Percentiles rank a stretch among this genome's conserved stretches.
Conservation (phyloP, 2,888 invertebrate species). For the Eupithecia tripunctaria region DNA sequence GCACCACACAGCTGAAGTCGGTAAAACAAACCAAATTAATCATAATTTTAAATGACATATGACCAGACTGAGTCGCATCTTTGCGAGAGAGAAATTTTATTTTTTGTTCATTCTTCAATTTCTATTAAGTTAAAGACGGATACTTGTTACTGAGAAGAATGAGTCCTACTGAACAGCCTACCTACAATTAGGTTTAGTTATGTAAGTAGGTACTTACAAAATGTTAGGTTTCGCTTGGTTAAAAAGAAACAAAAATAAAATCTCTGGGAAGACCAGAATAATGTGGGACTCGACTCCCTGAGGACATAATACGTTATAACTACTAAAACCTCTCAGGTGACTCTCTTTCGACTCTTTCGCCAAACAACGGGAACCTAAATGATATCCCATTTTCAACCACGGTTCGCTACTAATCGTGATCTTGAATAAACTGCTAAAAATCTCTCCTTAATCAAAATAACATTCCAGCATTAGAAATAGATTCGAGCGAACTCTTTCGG, state of each 20-base stretch:
- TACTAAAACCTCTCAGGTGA: too few relatives aligned
- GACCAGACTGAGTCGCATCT: background rate
- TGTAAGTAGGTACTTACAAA: background rate
- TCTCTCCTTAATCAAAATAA: background rate
- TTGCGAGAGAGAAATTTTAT: background rate
- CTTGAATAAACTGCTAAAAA: background rate
- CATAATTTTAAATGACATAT: too few relatives aligned
- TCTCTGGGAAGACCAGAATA: too few relatives aligned
- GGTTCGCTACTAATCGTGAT: background rate
- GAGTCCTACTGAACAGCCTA: too few relatives aligned
- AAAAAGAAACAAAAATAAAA: background rate
- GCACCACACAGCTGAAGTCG: too few relatives aligned
- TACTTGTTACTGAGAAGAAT: background rate
- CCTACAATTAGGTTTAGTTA: background rate
- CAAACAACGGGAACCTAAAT: too few relatives aligned
- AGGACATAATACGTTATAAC: too few relatives aligned
- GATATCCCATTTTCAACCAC: background rate
- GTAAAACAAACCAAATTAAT: too few relatives aligned
- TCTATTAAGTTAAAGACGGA: background rate
- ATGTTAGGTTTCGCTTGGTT: background rate
- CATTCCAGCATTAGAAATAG: constrained; percentile 1
- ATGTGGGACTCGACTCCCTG: too few relatives aligned
- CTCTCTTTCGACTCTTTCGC: too few relatives aligned
- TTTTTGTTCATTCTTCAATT: background rate
- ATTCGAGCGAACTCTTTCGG: background rate